Evolutionary conservation across 2,888 invertebrate species (phyloP), one percentile per base, ranked within the genome.

Genomic region (Agrilus cyanescens): DNA sequence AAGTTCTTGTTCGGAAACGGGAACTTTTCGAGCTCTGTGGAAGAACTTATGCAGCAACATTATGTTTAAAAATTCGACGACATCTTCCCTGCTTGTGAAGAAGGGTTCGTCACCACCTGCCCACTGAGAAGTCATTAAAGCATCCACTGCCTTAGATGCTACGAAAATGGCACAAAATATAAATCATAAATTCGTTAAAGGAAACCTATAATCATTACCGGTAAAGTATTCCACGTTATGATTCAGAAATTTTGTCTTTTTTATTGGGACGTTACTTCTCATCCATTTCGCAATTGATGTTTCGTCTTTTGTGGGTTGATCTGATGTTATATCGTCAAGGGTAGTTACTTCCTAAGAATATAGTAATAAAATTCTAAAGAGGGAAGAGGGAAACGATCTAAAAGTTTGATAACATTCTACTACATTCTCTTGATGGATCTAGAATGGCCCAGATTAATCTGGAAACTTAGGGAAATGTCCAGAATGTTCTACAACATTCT

Each of bases 181-280:
- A n/a, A 25, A 18, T 38, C 8, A 5, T 8, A 25, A 43, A 10
- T 25, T 25, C 10, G 8, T 25, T 25, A 20, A 20, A 7, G 20
- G 6, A 20, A 20, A 20, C 7, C 7, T 10, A 25, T 25, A 10
- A 25, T 25, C n/a, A n/a, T 60, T 71, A 80, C 93, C 90, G 52
- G 90, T 90, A 61, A 97, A 97, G 69, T 95, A 97, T 64, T 94
- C 90, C 10, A 97, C 96, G 67, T 91, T 86, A 65, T 97, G 96
- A 60, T 89, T 91, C 39, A 95, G 75, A 63, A 97, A 91, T 67
- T 94, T 95, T 0, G 95, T 96, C 65, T 89, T 91, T 70, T 96
- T 95, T 3, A 85, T 86, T 30, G 89, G 91, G 16, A 95, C 83
- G 68, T 94, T 93, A 51, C 88, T 87, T 41, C 90, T 83, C 55